Conservation (phyloP, 2,888 invertebrate genomes). For the Theristus sp. region DNA sequence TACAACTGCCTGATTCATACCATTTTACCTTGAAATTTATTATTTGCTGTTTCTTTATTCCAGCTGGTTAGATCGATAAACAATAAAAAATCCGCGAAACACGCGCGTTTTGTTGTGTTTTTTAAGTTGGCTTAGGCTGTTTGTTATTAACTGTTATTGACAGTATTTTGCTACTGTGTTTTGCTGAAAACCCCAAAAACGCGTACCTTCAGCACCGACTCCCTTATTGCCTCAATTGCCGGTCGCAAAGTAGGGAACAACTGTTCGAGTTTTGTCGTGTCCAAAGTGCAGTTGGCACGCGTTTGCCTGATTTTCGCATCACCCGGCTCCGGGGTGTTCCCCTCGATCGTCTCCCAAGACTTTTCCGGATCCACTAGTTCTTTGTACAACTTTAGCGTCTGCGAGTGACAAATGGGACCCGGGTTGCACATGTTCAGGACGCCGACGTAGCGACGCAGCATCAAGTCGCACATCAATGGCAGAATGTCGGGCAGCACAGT, state of each 20-base stretch:
- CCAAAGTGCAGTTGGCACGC: constrained; percentile 10
- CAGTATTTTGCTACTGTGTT: too few species aligned
- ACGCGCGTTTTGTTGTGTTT: too few species aligned
- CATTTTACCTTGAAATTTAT: too few species aligned
- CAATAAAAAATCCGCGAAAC: too few species aligned
- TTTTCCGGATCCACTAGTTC: not conserved
- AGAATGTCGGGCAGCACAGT: constrained; percentile 13
- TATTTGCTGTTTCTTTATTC: too few species aligned
- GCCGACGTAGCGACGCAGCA: constrained; percentile 8
- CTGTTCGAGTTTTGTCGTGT: constrained; percentile 13
- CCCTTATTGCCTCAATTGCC: constrained; percentile 16
- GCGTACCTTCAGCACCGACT: constrained; percentile 13
- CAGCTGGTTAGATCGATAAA: too few species aligned
- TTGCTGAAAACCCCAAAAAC: too few species aligned
- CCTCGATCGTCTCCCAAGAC: not conserved
- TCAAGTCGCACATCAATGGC: constrained; percentile 13
- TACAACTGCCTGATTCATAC: too few species aligned
- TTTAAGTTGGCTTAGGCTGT: too few species aligned
- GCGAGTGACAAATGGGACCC: constrained; percentile 10
- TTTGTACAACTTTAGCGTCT: constrained; percentile 9
- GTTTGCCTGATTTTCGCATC: constrained; percentile 1
- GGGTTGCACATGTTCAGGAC: constrained; percentile 13
- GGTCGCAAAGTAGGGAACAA: constrained; percentile 14
- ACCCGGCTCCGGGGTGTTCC: constrained; percentile 7
- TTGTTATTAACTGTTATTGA: too few species aligned